These are phyloP conservation scores for Myotis lucifugus DNA, from an alignment of 2,113 vertebrate genomes.

Conservation along the genomic window DNA sequence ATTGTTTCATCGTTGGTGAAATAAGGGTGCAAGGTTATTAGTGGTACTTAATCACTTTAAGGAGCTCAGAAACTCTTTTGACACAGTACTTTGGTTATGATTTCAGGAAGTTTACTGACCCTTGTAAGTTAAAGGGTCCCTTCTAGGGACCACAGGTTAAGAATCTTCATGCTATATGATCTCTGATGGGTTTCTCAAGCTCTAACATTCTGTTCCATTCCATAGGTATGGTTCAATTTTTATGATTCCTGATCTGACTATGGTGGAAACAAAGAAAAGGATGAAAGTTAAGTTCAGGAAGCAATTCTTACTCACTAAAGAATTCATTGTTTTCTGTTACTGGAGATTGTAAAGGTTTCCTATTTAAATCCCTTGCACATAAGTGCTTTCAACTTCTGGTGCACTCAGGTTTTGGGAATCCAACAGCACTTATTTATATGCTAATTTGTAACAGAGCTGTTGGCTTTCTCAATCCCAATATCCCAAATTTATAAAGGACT, in stretches of 20 bases:
- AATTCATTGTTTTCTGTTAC: slow-evolving; percentile 19
- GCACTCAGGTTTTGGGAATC: background rate
- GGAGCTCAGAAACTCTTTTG: slow-evolving; percentile 6
- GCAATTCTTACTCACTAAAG: background rate
- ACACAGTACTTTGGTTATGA: background rate
- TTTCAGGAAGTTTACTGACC: background rate
- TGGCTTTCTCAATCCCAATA: slow-evolving; percentile 30
- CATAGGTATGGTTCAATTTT: background rate
- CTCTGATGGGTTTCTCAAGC: background rate
- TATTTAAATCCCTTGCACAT: slow-evolving; percentile 47
- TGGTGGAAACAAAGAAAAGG: background rate
- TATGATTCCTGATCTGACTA: background rate
- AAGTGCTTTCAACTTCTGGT: slow-evolving; percentile 33
- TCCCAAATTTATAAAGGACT: background rate
- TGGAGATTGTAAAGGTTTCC: slow-evolving; percentile 2
- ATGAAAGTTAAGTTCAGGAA: background rate
- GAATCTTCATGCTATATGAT: background rate
- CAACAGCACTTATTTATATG: slow-evolving; percentile 71
- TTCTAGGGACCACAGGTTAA: background rate
- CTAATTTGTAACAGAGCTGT: slow-evolving; percentile 66
- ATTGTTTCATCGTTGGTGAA: background rate
- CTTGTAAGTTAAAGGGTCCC: background rate
- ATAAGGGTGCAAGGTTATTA: background rate
- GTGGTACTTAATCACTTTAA: background rate
- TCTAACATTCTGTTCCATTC: background rate